A percentile compares a stretch with the other conserved stretches of the same genome.
Evolutionary conservation across 1,140 invertebrate genomes (phyloP).

Genomic region (Antheraea pernyi): DNA sequence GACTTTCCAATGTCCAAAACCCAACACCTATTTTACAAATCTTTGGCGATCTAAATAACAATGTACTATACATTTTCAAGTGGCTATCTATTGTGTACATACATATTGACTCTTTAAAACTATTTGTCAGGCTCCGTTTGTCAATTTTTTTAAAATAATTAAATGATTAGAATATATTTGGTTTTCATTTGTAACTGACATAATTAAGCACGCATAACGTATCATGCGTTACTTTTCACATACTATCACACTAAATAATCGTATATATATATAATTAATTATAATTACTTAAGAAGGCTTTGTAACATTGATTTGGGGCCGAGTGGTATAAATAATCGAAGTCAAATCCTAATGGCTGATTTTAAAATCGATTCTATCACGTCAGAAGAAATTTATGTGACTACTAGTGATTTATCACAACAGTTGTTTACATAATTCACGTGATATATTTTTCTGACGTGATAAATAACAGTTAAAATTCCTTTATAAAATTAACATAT

Average conservation of each 20-base stretch:
- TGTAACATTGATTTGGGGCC: neutral
- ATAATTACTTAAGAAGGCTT: neutral
- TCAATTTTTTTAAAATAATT: neutral
- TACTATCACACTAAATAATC: conserved; percentile 1
- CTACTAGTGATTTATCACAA: neutral
- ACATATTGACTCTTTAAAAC: conserved; percentile 34
- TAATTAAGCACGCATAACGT: neutral
- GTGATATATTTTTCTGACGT: neutral
- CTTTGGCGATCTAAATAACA: conserved; percentile 71
- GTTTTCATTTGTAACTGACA: neutral
- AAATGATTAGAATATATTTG: neutral
- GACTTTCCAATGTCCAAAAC: conserved; percentile 53
- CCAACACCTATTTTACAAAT: conserved; percentile 60
- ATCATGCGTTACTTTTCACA: neutral
- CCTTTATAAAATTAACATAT: neutral
- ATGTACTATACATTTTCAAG: conserved; percentile 66
- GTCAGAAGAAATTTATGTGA: neutral
- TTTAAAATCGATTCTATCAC: neutral
- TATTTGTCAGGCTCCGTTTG: conserved; percentile 2
- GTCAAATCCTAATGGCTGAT: conserved; percentile 2
- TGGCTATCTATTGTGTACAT: conserved; percentile 61
- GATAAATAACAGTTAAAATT: neutral
- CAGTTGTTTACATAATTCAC: neutral
- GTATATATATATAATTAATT: conserved; percentile 2
- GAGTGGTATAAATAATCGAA: neutral